These are phyloP conservation scores for Drosophila vallismaia DNA, from an alignment of 2,888 invertebrate species.

Conservation along the genomic window DNA sequence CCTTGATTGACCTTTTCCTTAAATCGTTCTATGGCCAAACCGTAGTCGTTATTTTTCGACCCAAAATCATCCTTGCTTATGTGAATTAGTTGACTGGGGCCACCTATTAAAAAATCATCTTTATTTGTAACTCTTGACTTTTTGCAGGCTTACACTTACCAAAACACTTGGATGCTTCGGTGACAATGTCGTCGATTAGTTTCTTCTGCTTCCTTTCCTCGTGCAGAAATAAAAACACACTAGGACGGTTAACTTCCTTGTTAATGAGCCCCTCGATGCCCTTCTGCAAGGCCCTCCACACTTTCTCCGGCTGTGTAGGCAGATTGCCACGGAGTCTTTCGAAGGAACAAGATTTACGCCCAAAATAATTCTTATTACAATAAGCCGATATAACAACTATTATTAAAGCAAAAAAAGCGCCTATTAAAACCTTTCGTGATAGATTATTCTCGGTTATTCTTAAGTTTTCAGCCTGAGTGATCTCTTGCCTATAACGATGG, in stretches of 20 bases:
- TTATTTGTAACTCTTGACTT: not conserved
- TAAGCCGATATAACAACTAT: not conserved
- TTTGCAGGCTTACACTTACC: constrained; percentile 54
- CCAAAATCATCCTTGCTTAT: constrained; percentile 70
- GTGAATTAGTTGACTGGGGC: constrained; percentile 50
- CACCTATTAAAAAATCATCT: constrained; percentile 42
- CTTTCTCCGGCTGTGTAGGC: constrained; percentile 53
- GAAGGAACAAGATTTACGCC: constrained; percentile 62
- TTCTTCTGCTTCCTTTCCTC: constrained; percentile 31
- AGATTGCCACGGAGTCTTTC: constrained; percentile 34
- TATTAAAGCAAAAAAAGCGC: not conserved
- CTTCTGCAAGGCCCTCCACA: constrained; percentile 66
- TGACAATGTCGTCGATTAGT: constrained; percentile 70
- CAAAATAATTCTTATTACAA: not conserved
- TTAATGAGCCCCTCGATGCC: constrained; percentile 75
- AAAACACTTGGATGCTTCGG: constrained; percentile 71
- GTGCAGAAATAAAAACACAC: constrained; percentile 76
- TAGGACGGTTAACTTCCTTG: constrained; percentile 55
- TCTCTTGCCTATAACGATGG: not conserved
- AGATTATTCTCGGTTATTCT: not conserved
- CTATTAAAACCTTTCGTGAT: not conserved
- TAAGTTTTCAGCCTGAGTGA: not conserved
- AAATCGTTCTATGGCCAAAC: constrained; percentile 75
- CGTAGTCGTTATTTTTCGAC: constrained; percentile 70
- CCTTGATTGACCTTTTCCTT: constrained; percentile 71